These are phyloP conservation scores for Eidolon helvum DNA, from an alignment of 2,113 vertebrate species.

Conservation along the genomic window DNA sequence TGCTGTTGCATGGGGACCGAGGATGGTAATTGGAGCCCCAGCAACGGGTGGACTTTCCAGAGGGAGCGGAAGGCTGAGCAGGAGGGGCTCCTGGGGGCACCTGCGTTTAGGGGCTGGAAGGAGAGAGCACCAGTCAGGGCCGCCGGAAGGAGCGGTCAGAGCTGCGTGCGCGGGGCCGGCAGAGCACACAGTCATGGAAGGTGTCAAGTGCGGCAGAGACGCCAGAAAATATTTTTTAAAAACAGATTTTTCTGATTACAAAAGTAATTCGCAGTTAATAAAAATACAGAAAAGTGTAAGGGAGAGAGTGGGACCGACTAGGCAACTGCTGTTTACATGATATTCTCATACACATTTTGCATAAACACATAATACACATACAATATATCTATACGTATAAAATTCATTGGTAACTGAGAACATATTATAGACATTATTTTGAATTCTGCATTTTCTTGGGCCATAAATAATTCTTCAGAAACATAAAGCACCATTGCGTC, in stretches of 20 bases:
- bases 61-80: neutral
- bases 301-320: neutral
- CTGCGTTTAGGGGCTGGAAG: neutral
- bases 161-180: neutral
- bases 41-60: accelerated
- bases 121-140: neutral
- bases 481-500: neutral
- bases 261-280: neutral
- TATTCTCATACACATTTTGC: neutral
- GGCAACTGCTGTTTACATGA: neutral
- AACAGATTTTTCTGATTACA: neutral
- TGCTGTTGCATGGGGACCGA: accelerated
- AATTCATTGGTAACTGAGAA: neutral
- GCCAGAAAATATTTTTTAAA: neutral
- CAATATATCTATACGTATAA: neutral
- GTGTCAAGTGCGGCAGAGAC: neutral
- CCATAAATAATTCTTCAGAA: neutral
- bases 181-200: accelerated
- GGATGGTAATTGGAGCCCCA: neutral
- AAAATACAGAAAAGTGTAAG: neutral
- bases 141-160: neutral
- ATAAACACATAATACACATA: neutral
- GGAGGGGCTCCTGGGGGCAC: neutral
- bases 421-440: neutral
- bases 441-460: neutral